These are phyloP conservation scores for Mactromeris polynyma DNA, from an alignment of 2,888 invertebrate genomes.

Conservation along the genomic window DNA sequence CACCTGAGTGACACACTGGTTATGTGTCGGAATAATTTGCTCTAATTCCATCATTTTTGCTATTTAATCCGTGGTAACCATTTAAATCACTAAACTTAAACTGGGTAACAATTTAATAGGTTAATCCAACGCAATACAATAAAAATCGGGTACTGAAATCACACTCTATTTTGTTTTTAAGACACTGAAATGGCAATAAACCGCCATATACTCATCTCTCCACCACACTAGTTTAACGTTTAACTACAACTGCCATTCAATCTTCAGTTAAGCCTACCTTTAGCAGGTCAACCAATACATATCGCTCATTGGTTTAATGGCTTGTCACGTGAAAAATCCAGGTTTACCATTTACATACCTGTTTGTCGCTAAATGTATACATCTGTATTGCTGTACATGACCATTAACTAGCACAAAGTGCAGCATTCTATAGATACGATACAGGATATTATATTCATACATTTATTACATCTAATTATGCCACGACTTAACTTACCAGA, in stretches of 20 bases:
- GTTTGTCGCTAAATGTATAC: neutral
- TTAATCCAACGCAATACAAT: constrained; percentile 27
- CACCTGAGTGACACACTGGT: constrained; percentile 72
- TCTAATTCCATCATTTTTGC: constrained; percentile 79
- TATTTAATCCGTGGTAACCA: constrained; percentile 41
- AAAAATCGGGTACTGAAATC: neutral
- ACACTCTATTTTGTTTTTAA: constrained; percentile 16
- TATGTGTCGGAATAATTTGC: constrained; percentile 66
- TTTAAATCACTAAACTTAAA: constrained; percentile 27
- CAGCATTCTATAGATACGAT: neutral
- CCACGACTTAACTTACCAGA: no score
- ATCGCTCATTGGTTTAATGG: constrained; percentile 63
- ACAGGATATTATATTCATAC: neutral
- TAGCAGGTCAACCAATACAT: constrained; percentile 64
- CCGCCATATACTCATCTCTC: constrained; percentile 51
- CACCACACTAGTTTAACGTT: constrained; percentile 41
- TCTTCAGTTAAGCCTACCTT: constrained; percentile 63
- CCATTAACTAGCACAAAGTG: neutral
- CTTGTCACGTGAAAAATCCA: constrained; percentile 64
- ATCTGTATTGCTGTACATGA: neutral
- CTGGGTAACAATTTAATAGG: neutral
- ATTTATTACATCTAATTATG: neutral
- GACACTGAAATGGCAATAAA: constrained; percentile 33
- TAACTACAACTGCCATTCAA: constrained; percentile 63
- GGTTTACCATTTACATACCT: constrained; percentile 16